Evolutionary conservation across 2,797 vertebrate species (phyloP).

Genomic region (Lophura swinhoii): DNA sequence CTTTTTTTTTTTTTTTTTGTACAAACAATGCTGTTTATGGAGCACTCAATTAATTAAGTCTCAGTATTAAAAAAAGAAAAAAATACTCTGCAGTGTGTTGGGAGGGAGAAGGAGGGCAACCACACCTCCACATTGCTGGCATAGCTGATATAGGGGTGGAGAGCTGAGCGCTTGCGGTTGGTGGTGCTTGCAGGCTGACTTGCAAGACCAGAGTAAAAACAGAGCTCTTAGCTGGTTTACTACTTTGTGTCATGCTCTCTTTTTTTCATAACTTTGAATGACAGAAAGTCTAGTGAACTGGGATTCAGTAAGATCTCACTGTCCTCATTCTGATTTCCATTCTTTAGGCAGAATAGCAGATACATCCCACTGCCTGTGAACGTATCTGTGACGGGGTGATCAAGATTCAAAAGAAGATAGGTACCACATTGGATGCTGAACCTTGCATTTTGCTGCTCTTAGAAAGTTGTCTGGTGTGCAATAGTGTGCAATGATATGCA

Average conservation of each 20-base stretch:
- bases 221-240: neutral
- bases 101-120: neutral
- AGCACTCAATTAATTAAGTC: neutral
- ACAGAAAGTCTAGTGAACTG: neutral
- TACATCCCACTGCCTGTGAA: neutral
- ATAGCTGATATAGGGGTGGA: accelerated
- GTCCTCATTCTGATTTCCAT: neutral
- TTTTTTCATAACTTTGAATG: neutral
- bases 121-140: accelerated
- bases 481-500: neutral
- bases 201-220: neutral
- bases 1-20: neutral
- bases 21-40: neutral
- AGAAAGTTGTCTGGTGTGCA: neutral
- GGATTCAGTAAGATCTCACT: neutral
- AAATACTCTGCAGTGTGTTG: neutral
- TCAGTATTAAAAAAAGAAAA: neutral
- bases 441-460: neutral
- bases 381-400: neutral
- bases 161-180: accelerated
- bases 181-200: accelerated
- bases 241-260: neutral
- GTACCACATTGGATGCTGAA: neutral
- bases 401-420: neutral
- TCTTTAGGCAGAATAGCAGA: neutral